Conservation (phyloP, 2,797 vertebrate species). For the Gadopsis marmoratus region DNA sequence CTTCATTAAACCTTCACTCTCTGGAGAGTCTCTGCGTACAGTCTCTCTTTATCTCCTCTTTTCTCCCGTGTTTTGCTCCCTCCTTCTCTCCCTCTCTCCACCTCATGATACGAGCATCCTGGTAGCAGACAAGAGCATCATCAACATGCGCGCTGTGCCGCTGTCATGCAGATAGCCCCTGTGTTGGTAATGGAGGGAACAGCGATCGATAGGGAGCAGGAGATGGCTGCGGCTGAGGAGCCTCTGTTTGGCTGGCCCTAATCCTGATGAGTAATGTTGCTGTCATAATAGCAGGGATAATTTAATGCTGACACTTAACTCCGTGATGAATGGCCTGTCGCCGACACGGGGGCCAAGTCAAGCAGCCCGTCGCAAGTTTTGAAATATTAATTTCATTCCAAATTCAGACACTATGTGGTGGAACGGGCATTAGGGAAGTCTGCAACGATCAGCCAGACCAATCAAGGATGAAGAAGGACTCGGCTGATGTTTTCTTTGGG, state of each 20-base stretch:
- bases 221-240: constrained; percentile 85
- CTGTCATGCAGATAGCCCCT: constrained; percentile 90
- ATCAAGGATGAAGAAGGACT: constrained; percentile 4
- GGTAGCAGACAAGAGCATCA: constrained; percentile 84
- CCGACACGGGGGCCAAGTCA: constrained; percentile 78
- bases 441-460: constrained; percentile 27
- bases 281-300: constrained; percentile 97
- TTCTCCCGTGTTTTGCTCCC: constrained; percentile 69
- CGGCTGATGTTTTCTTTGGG: constrained; percentile 22
- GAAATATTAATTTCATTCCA: constrained; percentile 89
- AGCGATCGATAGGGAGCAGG: constrained; percentile 89
- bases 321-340: constrained; percentile 93
- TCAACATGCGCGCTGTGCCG: constrained; percentile 90
- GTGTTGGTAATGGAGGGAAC: constrained; percentile 88
- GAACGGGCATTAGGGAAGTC: constrained; percentile 56
- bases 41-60: constrained; percentile 85
- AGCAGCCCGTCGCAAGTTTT: constrained; percentile 87
- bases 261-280: constrained; percentile 96
- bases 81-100: constrained; percentile 56
- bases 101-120: constrained; percentile 75
- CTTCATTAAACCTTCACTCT: constrained; percentile 87
- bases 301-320: constrained; percentile 95
- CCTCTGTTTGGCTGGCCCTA: constrained; percentile 85
- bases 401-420: constrained; percentile 69
- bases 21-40: constrained; percentile 84